Base-by-base conservation (phyloP, 2,888 invertebrate genomes). In the Calliphora vomitoria region DNA sequence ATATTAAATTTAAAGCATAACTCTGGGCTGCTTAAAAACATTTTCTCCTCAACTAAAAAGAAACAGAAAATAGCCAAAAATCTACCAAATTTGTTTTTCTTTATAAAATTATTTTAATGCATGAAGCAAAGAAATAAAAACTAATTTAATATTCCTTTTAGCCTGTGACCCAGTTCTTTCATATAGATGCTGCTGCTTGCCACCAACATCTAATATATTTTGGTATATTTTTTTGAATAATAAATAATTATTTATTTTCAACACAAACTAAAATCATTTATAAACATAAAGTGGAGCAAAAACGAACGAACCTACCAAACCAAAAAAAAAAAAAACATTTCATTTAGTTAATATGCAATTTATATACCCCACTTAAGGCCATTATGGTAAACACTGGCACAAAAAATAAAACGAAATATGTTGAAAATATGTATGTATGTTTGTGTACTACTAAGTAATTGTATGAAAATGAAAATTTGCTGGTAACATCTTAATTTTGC, bases 341-440 rank as follows among this genome's bases (percentile, higher is more conserved):
- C 50, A 74, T 80, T 85, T 80, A 50, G 47, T 79, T 69, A 80
- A 75, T 80, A 69, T 68, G 71, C 62, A 80, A 35, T 74, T 82
- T 82, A 55, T 82, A 35, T 25, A 44, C 25, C 18, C 25, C 53
- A 71, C 62, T 71, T 78, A 64, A 62, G 35, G 68, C 35, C 68
- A 58, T 82, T 68, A 60, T 69, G 79, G 60, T 10, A 55, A 60
- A 58, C 11, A 50, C 8, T 5, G 60, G 44, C 35, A 4, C 66
- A 10, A 15, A 44, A 55, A 20, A 55, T 55, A 20, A 55, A 8
- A 55, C 8, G 8, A 55, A 20, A 50, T 50, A 50, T 4, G 35
- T 35, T 35, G 35, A 11, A 11, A 11, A 44, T n/a, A 55, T 18
- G 13, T 53, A 18, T 53, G 18, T 11, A 44, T n/a, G 20, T 6